Base-by-base conservation (phyloP, 2,888 invertebrate genomes). In the Stenotaenia linearis region DNA sequence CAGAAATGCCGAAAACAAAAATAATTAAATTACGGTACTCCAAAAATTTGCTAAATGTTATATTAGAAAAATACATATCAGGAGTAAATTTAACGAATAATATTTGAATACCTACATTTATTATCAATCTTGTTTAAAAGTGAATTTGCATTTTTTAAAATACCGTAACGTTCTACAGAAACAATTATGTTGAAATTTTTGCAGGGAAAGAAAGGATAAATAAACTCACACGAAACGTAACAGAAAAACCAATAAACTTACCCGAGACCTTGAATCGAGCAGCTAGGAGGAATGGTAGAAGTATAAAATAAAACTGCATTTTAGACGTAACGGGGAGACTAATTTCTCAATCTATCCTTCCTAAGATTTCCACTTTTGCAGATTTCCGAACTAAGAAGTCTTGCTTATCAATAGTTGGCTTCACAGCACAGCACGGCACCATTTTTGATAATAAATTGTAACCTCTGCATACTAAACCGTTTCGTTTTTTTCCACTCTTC, bases 241-340 rank as follows among this genome's bases (percentile, higher is more conserved):
- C 1, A 61, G 23, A 61, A 61, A 61, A 61, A 61, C 25, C 61
- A 61, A 61, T 61, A 61, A 61, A 61, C 61, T 61, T 61, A 61
- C 61, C 61, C 61, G 61, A 61, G 61, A 61, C 61, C 61, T 61
- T 61, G 61, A 61, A 61, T 61, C 61, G 61, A 61, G 61, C 61
- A 28, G 25, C 61, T 15, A 61, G 9, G 23, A 4, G 23, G 1
- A 61, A 12, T 18, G 12, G 61, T 25, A 61, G 25, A 25, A 61
- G 25, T n/a, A 45, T n/a, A 25, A 28, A 23, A 61, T 61, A 15
- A 10, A 61, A 23, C 25, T 25, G 61, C 15, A 61, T 25, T 61
- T 61, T 61, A 25, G 61, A 10, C 61, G 25, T 61, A 61, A 61
- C 25, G 61, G 25, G 23, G 61, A 23, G 23, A 4, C 61, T 10